These are phyloP conservation scores for Agriopis marginaria DNA, from an alignment of 2,888 invertebrate genomes.

Conservation along the genomic window DNA sequence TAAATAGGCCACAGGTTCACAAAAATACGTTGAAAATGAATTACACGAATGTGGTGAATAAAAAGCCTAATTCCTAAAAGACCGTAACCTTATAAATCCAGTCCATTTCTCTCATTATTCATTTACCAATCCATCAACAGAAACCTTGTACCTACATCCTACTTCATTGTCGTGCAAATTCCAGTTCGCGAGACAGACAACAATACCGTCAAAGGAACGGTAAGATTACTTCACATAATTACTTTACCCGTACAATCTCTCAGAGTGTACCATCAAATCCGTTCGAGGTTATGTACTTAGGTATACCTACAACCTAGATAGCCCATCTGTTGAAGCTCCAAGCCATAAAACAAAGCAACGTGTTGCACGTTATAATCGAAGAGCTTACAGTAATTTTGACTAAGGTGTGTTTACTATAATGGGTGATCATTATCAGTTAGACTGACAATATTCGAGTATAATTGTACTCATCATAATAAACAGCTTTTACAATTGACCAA, in stretches of 20 bases:
- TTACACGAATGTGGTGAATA: background rate
- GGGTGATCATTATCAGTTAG: too few relatives aligned
- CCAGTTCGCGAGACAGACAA: constrained; percentile 8
- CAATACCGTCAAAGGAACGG: constrained; percentile 28
- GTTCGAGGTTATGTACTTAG: constrained; percentile 15
- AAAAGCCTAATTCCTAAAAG: background rate
- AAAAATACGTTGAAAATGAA: too few relatives aligned
- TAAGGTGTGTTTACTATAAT: too few relatives aligned
- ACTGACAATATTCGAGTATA: too few relatives aligned
- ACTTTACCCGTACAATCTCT: constrained; percentile 30
- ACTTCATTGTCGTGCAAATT: constrained; percentile 23
- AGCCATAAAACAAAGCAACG: constrained; percentile 16
- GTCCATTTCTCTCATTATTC: background rate
- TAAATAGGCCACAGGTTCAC: too few relatives aligned
- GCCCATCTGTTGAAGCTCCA: constrained; percentile 16
- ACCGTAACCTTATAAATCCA: constrained; percentile 9
- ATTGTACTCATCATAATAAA: too few relatives aligned
- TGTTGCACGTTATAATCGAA: constrained; percentile 16
- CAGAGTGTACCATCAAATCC: constrained; percentile 24
- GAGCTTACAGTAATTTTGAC: background rate
- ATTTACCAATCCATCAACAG: constrained; percentile 19
- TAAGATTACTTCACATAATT: constrained; percentile 31
- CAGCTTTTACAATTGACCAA: too few relatives aligned
- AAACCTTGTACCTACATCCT: constrained; percentile 7
- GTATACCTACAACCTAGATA: constrained; percentile 11